Evolutionary conservation across 2,888 invertebrate species (phyloP), one percentile per base, ranked within the genome.

Genomic region (Napeogenes inachia): DNA sequence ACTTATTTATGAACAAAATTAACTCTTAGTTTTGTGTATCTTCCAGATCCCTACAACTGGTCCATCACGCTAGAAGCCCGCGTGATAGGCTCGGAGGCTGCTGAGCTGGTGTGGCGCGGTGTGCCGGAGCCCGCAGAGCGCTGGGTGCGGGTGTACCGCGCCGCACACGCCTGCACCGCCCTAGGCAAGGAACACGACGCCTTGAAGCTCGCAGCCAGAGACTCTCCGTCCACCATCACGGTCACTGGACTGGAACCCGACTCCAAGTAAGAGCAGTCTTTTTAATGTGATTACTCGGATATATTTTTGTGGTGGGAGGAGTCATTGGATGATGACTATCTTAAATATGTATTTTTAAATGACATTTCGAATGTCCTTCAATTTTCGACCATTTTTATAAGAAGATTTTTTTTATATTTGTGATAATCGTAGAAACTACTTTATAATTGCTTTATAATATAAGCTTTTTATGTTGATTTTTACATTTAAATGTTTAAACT

Each of bases 81-180:
- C 13, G 92, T 94, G 65, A 93, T 97, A 0, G 96, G 96, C 69
- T 92, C 95, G 0, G 94, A 93, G 59, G 94, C 94, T 10, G 94
- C 95, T 0, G 96, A 96, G 75, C 92, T 97, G 5, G 92, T 92
- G 4, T 97, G 97, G 96, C 93, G 91, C 57, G 97, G 97, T 0
- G 94, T 97, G 0, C 97, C 97, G 0, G 93, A 95, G 71, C 97
- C 97, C 0, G 95, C 96, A 67, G 97, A 97, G 79, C 96, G 97
- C 79, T 97, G 95, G 87, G 96, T 97, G 57, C 95, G 97, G 71
- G 96, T 97, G 73, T 97, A 95, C 86, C 92, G 97, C 61, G 96
- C 96, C 1, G 96, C 96, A 5, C 89, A 90, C 61, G 83, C 85
- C 2, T 89, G 89, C 59, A 95, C 80, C 0, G 74, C 94, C 91